Conservation (phyloP, 1,140 invertebrate species). For the Cylas formicarius region DNA sequence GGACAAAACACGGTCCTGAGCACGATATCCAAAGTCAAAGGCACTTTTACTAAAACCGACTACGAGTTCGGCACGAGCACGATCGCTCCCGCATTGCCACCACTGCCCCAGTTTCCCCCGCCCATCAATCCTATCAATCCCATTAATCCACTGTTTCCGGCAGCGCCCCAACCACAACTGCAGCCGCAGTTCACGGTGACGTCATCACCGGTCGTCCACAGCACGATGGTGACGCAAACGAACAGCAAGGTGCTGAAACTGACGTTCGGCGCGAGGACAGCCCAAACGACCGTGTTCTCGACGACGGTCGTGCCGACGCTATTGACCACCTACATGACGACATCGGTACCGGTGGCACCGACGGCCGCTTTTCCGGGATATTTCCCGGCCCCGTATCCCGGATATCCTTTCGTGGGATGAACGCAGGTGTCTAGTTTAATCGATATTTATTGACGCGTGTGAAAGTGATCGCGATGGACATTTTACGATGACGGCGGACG, state of each 20-base stretch:
- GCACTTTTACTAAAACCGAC: constrained; percentile 61
- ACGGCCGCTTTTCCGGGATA: constrained; percentile 62
- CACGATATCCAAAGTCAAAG: constrained; percentile 61
- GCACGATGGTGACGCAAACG: constrained; percentile 71
- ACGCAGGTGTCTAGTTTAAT: too few species aligned
- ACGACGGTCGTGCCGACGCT: constrained; percentile 78
- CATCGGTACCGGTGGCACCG: constrained; percentile 64
- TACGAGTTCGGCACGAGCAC: constrained; percentile 68
- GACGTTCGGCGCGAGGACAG: constrained; percentile 82
- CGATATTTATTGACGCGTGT: too few species aligned
- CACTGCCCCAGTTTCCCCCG: constrained; percentile 29
- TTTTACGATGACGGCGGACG: too few species aligned
- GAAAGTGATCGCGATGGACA: too few species aligned
- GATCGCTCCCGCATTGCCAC: constrained; percentile 45
- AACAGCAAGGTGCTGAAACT: constrained; percentile 76
- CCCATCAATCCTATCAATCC: constrained; percentile 39
- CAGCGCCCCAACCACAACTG: constrained; percentile 43
- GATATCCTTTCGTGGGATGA: constrained; percentile 68
- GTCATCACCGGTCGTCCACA: constrained; percentile 72
- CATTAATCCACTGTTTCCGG: constrained; percentile 48
- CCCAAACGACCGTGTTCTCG: constrained; percentile 77
- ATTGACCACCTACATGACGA: constrained; percentile 72
- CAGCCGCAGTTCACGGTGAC: constrained; percentile 69
- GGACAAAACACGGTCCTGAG: constrained; percentile 65
- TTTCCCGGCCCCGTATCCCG: constrained; percentile 67